Conservation (phyloP, 2,113 vertebrate species). For the Heterocephalus glaber region DNA sequence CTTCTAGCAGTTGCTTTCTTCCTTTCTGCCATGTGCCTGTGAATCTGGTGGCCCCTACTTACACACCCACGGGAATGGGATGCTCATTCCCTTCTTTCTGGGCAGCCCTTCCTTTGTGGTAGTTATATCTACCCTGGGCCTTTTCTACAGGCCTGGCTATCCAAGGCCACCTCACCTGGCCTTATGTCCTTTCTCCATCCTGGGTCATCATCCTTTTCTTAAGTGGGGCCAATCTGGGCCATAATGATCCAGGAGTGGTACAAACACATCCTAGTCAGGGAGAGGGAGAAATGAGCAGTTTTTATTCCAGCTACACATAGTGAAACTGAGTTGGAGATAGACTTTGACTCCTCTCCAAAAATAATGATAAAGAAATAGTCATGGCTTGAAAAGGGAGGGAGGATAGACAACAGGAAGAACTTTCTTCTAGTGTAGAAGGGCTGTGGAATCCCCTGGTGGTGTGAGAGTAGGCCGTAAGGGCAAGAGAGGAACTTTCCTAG, state of each 20-base stretch:
- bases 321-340: neutral
- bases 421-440: neutral
- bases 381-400: neutral
- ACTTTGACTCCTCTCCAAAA: neutral
- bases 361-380: neutral
- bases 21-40: neutral
- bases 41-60: neutral
- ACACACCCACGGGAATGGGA: neutral
- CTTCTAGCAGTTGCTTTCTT: neutral
- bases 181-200: neutral
- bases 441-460: neutral
- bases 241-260: neutral
- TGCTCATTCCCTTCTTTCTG: neutral
- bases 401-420: conserved; percentile 12
- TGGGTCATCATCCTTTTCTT: neutral
- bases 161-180: neutral
- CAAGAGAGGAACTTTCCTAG: neutral
- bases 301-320: neutral
- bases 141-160: neutral
- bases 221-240: neutral
- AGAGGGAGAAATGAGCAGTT: neutral
- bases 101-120: neutral
- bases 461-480: neutral
- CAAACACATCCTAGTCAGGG: neutral
- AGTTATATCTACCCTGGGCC: neutral